These are phyloP conservation scores for Sarcophaga carnaria DNA, from an alignment of 2,888 invertebrate species.

Conservation along the genomic window DNA sequence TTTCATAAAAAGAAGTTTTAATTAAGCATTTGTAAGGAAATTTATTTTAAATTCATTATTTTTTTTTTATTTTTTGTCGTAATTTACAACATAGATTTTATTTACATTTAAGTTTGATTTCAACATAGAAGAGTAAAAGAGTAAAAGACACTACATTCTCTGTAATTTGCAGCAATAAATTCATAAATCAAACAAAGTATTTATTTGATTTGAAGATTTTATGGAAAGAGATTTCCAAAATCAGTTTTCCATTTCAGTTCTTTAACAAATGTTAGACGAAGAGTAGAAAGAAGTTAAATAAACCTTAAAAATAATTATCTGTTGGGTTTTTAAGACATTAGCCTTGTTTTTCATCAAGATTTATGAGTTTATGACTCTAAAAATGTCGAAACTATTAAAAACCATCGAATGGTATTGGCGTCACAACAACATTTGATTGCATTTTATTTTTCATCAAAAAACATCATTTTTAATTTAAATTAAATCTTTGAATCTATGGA, in stretches of 20 bases:
- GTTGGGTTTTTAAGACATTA: not conserved
- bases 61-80: not conserved
- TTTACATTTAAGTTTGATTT: not conserved
- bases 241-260: not conserved
- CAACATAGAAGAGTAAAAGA: no score
- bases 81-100: not conserved
- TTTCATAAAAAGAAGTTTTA: not conserved
- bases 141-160: not conserved
- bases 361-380: constrained; percentile 56
- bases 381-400: constrained; percentile 43
- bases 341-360: not conserved
- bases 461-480: not conserved
- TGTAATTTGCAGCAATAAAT: constrained; percentile 65
- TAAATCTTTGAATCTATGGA: not conserved
- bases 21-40: constrained; percentile 46
- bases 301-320: not conserved
- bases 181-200: constrained; percentile 60
- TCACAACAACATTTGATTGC: constrained; percentile 28
- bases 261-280: not conserved
- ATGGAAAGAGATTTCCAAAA: not conserved
- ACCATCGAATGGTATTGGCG: constrained; percentile 43
- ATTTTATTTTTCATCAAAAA: constrained; percentile 23
- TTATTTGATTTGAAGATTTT: constrained; percentile 36
- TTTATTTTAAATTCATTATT: constrained; percentile 39
- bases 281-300: no score